Evolutionary conservation across 2,797 vertebrate species (phyloP), one percentile per base, ranked within the genome.

Genomic region (Setipinna tenuifilis): DNA sequence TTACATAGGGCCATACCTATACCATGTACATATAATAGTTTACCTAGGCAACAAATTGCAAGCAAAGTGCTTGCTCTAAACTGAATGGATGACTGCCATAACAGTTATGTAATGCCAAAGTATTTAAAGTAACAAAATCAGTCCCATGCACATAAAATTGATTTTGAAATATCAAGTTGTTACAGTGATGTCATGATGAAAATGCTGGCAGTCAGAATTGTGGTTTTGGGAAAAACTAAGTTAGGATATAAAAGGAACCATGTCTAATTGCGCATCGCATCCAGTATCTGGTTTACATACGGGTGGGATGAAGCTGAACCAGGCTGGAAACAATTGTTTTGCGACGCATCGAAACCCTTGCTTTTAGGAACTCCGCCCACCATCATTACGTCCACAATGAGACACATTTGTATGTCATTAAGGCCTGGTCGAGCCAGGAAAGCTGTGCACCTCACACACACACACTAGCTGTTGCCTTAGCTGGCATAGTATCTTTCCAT

Each of bases 271-370:
- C 91, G 92, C 90, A 84, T 82, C 81, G 62, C 90, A 90, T 90
- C 87, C 78, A 6, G 85, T 83, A 86, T 91, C 86, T 90, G 90
- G 84, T 83, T 87, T 86, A 82, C 91, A 90, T 93, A 92, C 93
- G 92, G 91, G 90, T 91, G 91, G 89, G 90, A 90, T 85, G 12
- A 16, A 6, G 71, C 71, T 21, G 87, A 25, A 35, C 19, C 35
- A 82, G 85, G 90, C 92, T 94, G 93, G 92, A 93, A 95, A 91
- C 91, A 91, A 93, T 94, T 91, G 88, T 87, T 87, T 21, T 78
- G 68, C 12, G 68, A 3, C 16, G 31, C 68, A 31, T 75, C 16
- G 71, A 44, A 35, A 78, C 10, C 14, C 17, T 44, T 41, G 71
- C 71, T 17, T 44, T 78, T 78, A 41, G 21, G 71, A 78, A 78